Percentiles rank a stretch among this genome's conserved stretches.
phyloP scores from a whole-genome alignment of 2,888 invertebrate species.

The Cyaniris semiargus region DNA sequence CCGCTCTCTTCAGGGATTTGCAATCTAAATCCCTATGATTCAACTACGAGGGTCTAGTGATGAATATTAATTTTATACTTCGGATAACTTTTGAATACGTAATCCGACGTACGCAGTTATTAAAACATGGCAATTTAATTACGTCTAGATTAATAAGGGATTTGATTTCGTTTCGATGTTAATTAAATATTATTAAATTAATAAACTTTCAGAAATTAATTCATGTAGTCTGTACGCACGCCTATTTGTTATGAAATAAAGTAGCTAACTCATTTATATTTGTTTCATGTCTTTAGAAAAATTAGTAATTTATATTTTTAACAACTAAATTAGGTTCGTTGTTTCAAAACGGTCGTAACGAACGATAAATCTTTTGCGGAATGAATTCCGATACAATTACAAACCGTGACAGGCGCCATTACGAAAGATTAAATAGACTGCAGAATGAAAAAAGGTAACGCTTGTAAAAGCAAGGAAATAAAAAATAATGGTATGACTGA shows the following conservation, averaged over 20 bases:
- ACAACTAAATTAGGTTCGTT: neutral
- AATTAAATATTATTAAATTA: neutral
- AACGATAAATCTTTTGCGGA: conserved; percentile 15
- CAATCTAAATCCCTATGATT: conserved; percentile 29
- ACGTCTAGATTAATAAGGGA: neutral
- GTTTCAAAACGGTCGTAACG: neutral
- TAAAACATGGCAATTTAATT: conserved; percentile 7
- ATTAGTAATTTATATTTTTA: no score
- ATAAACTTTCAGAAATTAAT: neutral
- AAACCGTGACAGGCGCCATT: conserved; percentile 26
- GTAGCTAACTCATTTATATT: neutral
- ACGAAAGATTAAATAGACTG: conserved; percentile 46
- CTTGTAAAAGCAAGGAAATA: conserved; percentile 59
- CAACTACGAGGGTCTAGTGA: conserved; percentile 22
- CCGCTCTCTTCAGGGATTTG: conserved; percentile 25
- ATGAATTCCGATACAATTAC: conserved; percentile 25
- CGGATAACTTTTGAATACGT: conserved; percentile 4
- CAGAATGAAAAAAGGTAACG: conserved; percentile 61
- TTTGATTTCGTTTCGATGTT: conserved; percentile 14
- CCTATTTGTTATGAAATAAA: neutral
- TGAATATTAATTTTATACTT: conserved; percentile 28
- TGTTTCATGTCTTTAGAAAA: neutral
- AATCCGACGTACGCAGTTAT: conserved; percentile 15
- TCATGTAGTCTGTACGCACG: neutral
- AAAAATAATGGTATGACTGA: conserved; percentile 61